Percentiles rank a stretch among this genome's conserved stretches.
phyloP scores from a whole-genome alignment of 2,113 vertebrate species.

The Fulica atra region DNA sequence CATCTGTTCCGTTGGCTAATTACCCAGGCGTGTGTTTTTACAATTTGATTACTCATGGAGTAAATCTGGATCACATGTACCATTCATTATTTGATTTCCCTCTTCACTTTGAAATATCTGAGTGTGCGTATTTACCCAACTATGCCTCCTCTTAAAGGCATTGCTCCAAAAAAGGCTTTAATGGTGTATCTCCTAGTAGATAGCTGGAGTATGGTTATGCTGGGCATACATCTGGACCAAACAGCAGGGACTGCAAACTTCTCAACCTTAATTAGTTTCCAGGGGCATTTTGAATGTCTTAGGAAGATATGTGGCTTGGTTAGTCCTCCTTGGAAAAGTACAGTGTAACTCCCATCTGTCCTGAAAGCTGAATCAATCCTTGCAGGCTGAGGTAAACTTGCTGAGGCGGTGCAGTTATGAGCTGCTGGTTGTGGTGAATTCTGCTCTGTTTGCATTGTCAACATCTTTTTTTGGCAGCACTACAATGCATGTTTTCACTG shows the following conservation, averaged over 20 bases:
- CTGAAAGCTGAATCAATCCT: not conserved
- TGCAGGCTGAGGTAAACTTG: not conserved
- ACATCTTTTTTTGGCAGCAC: not conserved
- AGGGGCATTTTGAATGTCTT: too few species aligned
- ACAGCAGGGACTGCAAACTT: not conserved
- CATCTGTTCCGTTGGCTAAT: not conserved
- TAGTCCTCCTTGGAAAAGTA: not conserved
- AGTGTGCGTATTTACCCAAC: not conserved
- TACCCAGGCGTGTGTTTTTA: not conserved
- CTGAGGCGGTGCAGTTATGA: not conserved
- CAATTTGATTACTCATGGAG: not conserved
- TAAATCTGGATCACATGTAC: not conserved
- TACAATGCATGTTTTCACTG: not conserved
- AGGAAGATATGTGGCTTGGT: accelerated
- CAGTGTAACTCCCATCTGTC: too few species aligned
- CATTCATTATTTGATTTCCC: not conserved
- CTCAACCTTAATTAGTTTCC: not conserved
- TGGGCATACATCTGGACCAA: not conserved
- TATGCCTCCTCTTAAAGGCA: not conserved
- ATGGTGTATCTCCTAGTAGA: not conserved
- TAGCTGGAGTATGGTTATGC: not conserved
- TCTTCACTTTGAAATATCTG: not conserved
- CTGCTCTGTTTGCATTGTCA: not conserved
- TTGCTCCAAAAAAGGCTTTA: not conserved
- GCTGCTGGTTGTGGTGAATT: not conserved